Evolutionary conservation across 92 coral and sea anemone genomes (phyloP).

Genomic region (Plumapathes pennacea): DNA sequence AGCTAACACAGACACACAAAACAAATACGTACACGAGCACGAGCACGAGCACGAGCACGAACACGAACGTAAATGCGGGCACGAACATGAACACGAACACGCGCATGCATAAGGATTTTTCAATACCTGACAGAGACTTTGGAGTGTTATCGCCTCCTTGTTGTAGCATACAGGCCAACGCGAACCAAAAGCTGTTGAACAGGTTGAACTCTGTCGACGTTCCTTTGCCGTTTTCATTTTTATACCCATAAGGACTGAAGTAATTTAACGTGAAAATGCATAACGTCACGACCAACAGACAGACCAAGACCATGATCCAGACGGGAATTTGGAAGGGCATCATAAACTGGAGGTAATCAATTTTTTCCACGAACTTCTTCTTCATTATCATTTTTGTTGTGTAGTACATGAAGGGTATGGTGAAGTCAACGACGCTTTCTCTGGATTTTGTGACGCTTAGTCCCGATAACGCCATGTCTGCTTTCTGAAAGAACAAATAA

Average conservation of each 20-base stretch:
- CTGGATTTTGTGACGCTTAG: conserved; percentile 68
- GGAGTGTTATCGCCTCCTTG: conserved; percentile 92
- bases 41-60: too few relatives aligned
- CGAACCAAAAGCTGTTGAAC: conserved; percentile 80
- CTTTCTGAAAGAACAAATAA: conserved; percentile 27
- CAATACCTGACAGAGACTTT: conserved; percentile 67
- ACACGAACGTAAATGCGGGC: too few relatives aligned
- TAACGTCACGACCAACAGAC: conserved; percentile 59
- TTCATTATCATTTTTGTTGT: conserved; percentile 57
- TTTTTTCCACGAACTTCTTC: conserved; percentile 21
- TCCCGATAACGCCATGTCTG: conserved; percentile 63
- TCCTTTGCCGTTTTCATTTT: conserved; percentile 53
- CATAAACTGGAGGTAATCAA: conserved; percentile 64
- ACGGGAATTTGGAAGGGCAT: conserved; percentile 76
- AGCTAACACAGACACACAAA: too few relatives aligned
- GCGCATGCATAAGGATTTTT: neutral
- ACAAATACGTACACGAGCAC: too few relatives aligned
- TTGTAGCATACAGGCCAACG: conserved; percentile 75
- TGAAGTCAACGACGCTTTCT: conserved; percentile 50
- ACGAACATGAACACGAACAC: too few relatives aligned
- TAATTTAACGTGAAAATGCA: conserved; percentile 55
- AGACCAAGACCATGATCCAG: conserved; percentile 71
- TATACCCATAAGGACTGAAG: conserved; percentile 78
- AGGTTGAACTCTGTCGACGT: conserved; percentile 63
- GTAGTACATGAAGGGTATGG: conserved; percentile 70